Conservation (phyloP, 2,888 invertebrate genomes). For the Epinotia demarniana region DNA sequence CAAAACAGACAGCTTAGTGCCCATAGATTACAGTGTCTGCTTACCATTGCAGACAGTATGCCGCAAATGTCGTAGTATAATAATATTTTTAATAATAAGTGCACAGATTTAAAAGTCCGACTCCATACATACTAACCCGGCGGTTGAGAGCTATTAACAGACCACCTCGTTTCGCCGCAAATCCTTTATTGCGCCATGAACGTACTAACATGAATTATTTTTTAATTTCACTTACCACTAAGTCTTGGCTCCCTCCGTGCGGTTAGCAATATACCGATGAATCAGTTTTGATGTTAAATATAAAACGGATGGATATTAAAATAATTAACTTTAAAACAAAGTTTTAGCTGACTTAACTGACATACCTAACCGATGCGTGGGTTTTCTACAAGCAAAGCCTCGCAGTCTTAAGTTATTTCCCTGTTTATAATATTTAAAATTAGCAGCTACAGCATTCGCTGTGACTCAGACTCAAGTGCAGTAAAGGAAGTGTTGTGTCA, state of each 20-base stretch:
- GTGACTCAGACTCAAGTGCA: conserved; percentile 14
- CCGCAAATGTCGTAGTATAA: too few relatives aligned
- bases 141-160: conserved; percentile 34
- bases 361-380: too few relatives aligned
- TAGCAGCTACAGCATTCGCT: neutral
- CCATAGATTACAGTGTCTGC: too few relatives aligned
- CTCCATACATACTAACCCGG: neutral
- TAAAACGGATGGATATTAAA: too few relatives aligned
- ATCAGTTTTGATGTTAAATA: neutral
- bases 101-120: neutral
- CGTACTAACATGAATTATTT: conserved; percentile 22
- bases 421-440: neutral
- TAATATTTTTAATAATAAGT: neutral
- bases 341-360: too few relatives aligned
- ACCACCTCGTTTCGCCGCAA: conserved; percentile 24
- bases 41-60: too few relatives aligned
- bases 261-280: neutral
- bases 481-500: conserved; percentile 40
- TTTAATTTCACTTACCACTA: conserved; percentile 27
- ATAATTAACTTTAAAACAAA: too few relatives aligned
- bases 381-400: neutral
- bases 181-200: conserved; percentile 33
- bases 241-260: neutral
- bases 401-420: neutral
- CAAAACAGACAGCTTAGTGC: too few relatives aligned